Evolutionary conservation across 2,113 vertebrate genomes (phyloP).

Genomic region (Hepsetus odoe): DNA sequence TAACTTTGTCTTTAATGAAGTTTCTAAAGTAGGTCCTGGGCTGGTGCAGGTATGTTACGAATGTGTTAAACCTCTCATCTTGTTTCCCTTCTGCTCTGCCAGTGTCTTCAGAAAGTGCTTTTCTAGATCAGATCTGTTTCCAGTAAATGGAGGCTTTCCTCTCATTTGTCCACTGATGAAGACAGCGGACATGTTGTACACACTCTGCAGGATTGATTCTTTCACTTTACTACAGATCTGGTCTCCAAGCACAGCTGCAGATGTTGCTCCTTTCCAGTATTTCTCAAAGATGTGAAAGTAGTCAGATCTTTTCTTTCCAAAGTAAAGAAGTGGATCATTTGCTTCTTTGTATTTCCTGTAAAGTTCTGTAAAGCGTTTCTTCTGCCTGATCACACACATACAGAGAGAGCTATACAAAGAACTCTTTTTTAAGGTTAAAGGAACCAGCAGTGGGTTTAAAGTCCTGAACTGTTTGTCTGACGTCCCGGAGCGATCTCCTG

Average conservation of each 20-base stretch:
- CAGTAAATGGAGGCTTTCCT: conserved; percentile 54
- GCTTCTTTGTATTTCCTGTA: conserved; percentile 51
- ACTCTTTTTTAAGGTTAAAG: conserved; percentile 46
- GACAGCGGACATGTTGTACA: conserved; percentile 46
- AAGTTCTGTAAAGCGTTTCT: conserved; percentile 59
- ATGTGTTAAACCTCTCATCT: conserved; percentile 66
- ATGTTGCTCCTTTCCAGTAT: conserved; percentile 67
- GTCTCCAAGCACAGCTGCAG: conserved; percentile 60
- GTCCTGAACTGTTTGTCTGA: neutral
- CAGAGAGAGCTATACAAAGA: conserved; percentile 40
- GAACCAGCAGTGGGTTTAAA: no score
- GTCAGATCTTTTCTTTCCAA: conserved; percentile 63
- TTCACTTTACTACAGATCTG: conserved; percentile 68
- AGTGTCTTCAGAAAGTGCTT: conserved; percentile 65
- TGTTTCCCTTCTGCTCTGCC: conserved; percentile 45
- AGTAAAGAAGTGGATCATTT: conserved; percentile 66
- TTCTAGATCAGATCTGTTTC: conserved; percentile 68
- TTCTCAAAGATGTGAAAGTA: conserved; percentile 70
- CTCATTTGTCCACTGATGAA: conserved; percentile 58
- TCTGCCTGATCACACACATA: conserved; percentile 46
- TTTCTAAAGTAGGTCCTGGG: conserved; percentile 12
- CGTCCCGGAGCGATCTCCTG: conserved; percentile 58
- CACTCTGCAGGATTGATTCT: conserved; percentile 28
- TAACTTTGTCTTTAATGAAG: conserved; percentile 50
- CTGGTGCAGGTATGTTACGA: conserved; percentile 21